These are phyloP conservation scores for Pocillopora damicornis DNA, from an alignment of 64 coral and sea anemone species.

Conservation along the genomic window DNA sequence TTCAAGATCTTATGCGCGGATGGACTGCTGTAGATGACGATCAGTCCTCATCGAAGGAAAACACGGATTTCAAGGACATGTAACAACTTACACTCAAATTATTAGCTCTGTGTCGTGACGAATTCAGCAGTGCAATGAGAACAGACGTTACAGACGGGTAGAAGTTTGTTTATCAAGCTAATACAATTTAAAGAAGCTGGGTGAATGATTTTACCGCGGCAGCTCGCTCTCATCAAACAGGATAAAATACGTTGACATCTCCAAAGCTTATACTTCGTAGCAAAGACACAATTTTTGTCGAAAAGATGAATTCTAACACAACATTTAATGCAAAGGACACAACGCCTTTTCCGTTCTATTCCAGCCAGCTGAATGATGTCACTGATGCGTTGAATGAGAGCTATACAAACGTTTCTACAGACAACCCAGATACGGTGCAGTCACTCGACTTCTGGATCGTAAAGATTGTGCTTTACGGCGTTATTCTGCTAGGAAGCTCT, in stretches of 20 bases:
- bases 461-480: conserved; percentile 21
- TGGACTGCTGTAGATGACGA: too few relatives aligned
- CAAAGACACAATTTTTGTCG: too few relatives aligned
- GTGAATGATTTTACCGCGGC: not conserved
- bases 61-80: too few relatives aligned
- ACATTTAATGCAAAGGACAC: not conserved
- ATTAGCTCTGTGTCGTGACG: too few relatives aligned
- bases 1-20: not conserved
- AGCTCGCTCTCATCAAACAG: not conserved
- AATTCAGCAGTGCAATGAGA: too few relatives aligned
- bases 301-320: not conserved
- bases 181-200: not conserved
- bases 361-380: not conserved
- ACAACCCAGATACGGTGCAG: not conserved
- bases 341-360: not conserved
- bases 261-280: not conserved
- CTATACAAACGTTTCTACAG: not conserved
- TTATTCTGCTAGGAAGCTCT: conserved; percentile 43
- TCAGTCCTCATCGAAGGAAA: too few relatives aligned
- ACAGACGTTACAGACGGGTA: not conserved
- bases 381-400: not conserved
- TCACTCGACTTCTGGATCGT: not conserved
- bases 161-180: not conserved
- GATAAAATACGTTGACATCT: not conserved
- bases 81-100: too few relatives aligned